A percentile compares a stretch with the other conserved stretches of the same genome.
Conservation (phyloP, 1,140 invertebrate species). For the Aleiodes sp. region DNA sequence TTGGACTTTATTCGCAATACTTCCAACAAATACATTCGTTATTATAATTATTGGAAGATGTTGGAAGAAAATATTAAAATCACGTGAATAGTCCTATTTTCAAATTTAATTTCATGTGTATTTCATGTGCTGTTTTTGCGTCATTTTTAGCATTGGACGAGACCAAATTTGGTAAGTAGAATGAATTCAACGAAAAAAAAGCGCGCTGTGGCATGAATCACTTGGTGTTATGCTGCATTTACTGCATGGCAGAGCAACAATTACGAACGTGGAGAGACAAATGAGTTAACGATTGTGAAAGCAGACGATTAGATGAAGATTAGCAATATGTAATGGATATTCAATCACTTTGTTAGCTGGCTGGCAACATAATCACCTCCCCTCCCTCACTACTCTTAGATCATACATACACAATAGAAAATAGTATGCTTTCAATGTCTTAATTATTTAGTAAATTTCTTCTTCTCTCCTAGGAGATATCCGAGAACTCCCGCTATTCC, state of each 20-base stretch:
- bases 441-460: not conserved
- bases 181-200: not conserved
- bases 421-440: not conserved
- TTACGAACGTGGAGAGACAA: not conserved
- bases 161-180: conserved; percentile 61
- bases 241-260: not conserved
- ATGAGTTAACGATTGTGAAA: not conserved
- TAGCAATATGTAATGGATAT: not conserved
- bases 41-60: not conserved
- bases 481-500: too few species aligned
- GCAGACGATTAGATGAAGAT: not conserved
- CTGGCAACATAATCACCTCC: conserved; percentile 10
- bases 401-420: not conserved
- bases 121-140: conserved; percentile 55
- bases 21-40: too few species aligned
- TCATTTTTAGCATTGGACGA: conserved; percentile 58
- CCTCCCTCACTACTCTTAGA: not conserved
- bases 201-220: not conserved
- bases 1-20: too few species aligned
- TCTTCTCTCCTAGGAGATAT: too few species aligned
- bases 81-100: conserved; percentile 32
- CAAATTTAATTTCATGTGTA: conserved; percentile 48
- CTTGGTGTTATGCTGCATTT: not conserved
- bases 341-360: conserved; percentile 4
- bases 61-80: not conserved